phyloP scores from a whole-genome alignment of 2,888 invertebrate species.

The Epistrophe eligans region DNA sequence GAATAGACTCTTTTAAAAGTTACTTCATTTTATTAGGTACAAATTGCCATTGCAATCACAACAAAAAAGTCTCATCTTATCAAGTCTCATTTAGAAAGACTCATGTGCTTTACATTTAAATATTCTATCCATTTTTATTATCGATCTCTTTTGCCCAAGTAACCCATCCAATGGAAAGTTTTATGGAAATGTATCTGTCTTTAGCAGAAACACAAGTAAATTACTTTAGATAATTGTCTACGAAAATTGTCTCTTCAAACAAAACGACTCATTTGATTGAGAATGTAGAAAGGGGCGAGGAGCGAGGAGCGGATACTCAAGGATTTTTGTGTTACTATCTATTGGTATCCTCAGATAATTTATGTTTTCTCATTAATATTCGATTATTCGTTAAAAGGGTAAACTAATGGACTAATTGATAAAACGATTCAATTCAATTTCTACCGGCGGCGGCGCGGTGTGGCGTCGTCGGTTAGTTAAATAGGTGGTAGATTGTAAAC shows the following conservation, averaged over 20 bases:
- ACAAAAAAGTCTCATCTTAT: constrained; percentile 16
- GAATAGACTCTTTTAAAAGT: constrained; percentile 2
- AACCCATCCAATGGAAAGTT: constrained; percentile 42
- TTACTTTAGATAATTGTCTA: constrained; percentile 53
- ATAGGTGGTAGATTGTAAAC: background rate
- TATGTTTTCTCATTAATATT: constrained; percentile 62
- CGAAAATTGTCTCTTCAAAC: background rate
- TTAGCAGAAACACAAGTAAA: constrained; percentile 47
- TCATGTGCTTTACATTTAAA: constrained; percentile 16
- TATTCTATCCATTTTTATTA: constrained; percentile 1
- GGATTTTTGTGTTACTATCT: background rate
- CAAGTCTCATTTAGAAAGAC: background rate
- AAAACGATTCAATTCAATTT: constrained; percentile 19
- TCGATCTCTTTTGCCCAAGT: constrained; percentile 7
- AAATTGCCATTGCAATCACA: constrained; percentile 17
- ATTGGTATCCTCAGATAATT: constrained; percentile 44
- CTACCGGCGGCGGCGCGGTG: background rate
- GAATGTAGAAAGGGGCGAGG: background rate
- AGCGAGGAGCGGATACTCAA: background rate
- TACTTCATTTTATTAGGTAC: constrained; percentile 19
- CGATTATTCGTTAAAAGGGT: constrained; percentile 38
- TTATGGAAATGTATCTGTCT: constrained; percentile 55
- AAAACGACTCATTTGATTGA: constrained; percentile 14
- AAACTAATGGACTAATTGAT: constrained; percentile 56
- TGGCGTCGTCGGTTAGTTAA: no score